Evolutionary conservation across 1,140 invertebrate species (phyloP).

Genomic region (Meloidogyne exigua): DNA sequence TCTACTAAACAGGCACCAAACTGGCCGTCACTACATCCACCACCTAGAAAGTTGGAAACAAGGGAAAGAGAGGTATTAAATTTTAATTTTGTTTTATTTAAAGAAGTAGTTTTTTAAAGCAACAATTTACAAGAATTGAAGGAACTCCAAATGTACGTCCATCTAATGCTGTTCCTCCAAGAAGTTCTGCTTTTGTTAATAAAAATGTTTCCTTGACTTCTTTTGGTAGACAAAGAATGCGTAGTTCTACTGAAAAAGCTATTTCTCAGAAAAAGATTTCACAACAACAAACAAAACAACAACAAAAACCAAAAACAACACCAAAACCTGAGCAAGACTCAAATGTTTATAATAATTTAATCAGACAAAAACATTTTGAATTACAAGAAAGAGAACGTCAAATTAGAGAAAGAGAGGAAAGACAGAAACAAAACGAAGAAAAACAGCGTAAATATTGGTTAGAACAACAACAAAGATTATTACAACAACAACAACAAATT

Average conservation of each 20-base stretch:
- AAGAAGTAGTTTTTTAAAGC: not conserved
- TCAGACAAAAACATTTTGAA: not conserved
- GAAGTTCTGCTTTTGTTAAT: not conserved
- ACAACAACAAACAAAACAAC: not conserved
- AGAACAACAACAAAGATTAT: constrained; percentile 33
- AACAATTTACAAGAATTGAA: not conserved
- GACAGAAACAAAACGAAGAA: constrained; percentile 18
- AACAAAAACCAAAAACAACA: constrained; percentile 10
- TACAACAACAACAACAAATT: constrained; percentile 13
- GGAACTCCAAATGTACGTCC: not conserved
- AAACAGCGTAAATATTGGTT: constrained; percentile 7
- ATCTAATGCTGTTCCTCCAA: not conserved
- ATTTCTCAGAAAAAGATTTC: not conserved
- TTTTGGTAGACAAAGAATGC: not conserved
- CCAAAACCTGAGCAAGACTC: not conserved
- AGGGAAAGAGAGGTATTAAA: not conserved
- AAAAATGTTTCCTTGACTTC: not conserved
- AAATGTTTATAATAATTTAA: not conserved
- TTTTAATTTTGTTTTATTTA: not conserved
- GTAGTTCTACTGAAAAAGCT: not conserved
- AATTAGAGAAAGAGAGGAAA: constrained; percentile 9
- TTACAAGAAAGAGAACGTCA: constrained; percentile 3
- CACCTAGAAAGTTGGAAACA: not conserved
- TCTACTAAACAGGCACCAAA: not conserved
- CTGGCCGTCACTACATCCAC: constrained; percentile 23